Base-by-base conservation (phyloP, 92 coral and sea anemone genomes). In the Ricordea florida region DNA sequence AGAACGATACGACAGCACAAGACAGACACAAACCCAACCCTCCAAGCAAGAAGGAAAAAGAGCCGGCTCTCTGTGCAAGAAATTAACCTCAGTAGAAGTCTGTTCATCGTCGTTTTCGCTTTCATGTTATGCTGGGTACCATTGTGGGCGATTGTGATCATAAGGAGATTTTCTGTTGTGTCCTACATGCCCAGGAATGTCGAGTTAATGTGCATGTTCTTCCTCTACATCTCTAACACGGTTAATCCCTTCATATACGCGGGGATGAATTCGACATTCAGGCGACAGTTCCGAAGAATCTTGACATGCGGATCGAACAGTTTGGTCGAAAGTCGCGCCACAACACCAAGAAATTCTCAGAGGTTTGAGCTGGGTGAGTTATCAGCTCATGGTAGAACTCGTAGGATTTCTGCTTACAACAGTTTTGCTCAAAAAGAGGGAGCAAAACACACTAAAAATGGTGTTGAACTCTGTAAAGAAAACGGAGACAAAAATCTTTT, bases 231-330 rank as follows among this genome's bases (percentile, higher is more conserved):
- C 22, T 57, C 68, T 2, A 72, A 72, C 10, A 42, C 79, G 0
- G 11, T 72, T 1, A 72, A 72, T 17, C 79, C 79, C 8, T 61
- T 6, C 46, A 72, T 72, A 72, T 72, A 72, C 46, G 66, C 79
- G 0, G 79, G 79, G 14, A 72, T 72, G 79, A 72, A 72, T 72
- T 45, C 57, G 5, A 37, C 58, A 21, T 72, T 72, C 34, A 59
- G 79, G 31, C 36, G 32, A 1, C 68, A 57, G 69, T 57, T 72
- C 21, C 79, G 79, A 16, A 40, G 69, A 21, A 72, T 72, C 33
- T 15, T 72, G 24, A 30, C 46, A 14, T 72, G 79, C 34, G 35
- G 16, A 53, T 52, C 76, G 3, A 51, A 40, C 10, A 24, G 35
- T 18, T 7, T 38, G 2, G 52, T 52, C 14, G 25, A 9, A 14